Conservation (phyloP, 2,113 vertebrate species). For the Thermophis baileyi region DNA sequence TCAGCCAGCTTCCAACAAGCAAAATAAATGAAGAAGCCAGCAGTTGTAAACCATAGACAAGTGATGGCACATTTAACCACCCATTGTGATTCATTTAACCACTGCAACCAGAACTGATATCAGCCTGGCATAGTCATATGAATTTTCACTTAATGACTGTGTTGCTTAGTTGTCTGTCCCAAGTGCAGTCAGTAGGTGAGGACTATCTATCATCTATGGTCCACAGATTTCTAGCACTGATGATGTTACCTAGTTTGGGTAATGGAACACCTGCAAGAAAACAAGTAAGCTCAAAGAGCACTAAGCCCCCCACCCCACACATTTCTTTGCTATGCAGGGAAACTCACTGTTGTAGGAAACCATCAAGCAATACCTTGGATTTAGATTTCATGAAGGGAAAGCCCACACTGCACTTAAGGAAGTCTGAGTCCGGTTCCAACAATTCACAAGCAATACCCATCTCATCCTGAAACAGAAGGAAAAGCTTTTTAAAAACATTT, state of each 20-base stretch:
- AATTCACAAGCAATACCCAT: constrained; percentile 93
- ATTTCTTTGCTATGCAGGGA: background rate
- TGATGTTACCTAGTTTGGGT: background rate
- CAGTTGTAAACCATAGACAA: background rate
- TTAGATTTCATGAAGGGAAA: constrained; percentile 99
- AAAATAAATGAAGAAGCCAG: background rate
- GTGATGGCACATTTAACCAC: background rate
- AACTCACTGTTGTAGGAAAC: background rate
- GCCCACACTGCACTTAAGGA: constrained; percentile 95
- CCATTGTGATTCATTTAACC: background rate
- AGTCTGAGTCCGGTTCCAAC: constrained; percentile 89
- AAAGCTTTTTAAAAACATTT: background rate
- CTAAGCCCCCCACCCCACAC: background rate
- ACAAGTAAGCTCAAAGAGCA: background rate
- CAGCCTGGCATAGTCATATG: background rate
- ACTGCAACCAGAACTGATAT: background rate
- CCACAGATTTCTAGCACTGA: background rate
- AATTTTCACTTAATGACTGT: background rate
- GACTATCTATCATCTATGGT: background rate
- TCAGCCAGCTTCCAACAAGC: background rate
- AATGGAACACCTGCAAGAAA: background rate
- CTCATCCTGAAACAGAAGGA: constrained; percentile 79
- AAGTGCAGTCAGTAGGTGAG: background rate
- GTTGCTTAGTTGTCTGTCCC: background rate
- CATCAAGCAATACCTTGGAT: constrained; percentile 78